Conservation (phyloP, 2,113 vertebrate species). For the Phalacrocorax carbo region DNA sequence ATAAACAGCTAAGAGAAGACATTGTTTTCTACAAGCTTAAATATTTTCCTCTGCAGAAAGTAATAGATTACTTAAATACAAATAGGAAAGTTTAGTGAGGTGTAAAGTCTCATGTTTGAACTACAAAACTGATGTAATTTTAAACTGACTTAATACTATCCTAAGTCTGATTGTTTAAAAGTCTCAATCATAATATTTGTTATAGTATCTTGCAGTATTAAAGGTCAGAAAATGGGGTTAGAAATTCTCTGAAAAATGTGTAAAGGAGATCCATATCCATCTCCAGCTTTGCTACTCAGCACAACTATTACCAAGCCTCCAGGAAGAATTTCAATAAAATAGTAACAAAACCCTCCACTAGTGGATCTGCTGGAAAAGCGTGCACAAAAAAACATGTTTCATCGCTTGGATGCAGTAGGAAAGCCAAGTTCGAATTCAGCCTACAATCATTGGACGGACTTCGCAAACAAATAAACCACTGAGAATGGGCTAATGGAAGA, state of each 20-base stretch:
- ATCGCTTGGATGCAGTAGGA: neutral
- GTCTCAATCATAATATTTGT: constrained; percentile 24
- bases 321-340: neutral
- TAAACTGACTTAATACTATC: constrained; percentile 44
- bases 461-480: constrained; percentile 21
- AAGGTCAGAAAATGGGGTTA: neutral
- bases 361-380: neutral
- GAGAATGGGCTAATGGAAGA: constrained; percentile 40
- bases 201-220: neutral
- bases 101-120: constrained; percentile 10
- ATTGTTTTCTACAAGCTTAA: constrained; percentile 34
- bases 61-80: neutral
- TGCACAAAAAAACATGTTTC: constrained; percentile 9
- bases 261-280: neutral
- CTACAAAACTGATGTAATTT: neutral
- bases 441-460: neutral
- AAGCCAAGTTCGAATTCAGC: neutral
- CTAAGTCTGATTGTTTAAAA: constrained; percentile 20
- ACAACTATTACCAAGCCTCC: neutral
- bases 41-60: constrained; percentile 11
- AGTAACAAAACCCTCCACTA: neutral
- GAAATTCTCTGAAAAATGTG: neutral
- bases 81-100: neutral
- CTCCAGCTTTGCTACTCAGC: neutral
- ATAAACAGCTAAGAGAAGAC: constrained; percentile 25